Conservation (phyloP, 2,797 vertebrate genomes). For the Euphonia xanthogaster region DNA sequence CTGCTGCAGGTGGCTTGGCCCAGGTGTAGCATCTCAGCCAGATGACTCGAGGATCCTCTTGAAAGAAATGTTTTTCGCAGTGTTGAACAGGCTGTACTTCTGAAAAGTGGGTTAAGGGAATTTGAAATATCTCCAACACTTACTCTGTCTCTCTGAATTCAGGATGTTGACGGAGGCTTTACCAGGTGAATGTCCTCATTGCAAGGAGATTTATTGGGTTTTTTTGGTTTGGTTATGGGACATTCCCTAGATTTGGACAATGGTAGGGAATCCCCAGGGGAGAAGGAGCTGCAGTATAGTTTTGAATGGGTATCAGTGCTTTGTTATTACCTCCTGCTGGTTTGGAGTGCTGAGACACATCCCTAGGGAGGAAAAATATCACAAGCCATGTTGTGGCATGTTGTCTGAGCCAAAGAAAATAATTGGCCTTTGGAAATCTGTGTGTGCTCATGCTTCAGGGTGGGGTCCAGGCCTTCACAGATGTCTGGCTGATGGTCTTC, state of each 20-base stretch:
- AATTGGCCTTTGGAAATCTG: not conserved
- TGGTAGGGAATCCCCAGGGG: not conserved
- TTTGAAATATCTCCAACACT: not conserved
- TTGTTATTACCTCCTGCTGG: not conserved
- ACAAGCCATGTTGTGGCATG: not conserved
- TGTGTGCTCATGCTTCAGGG: rapidly evolving
- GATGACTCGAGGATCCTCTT: not conserved
- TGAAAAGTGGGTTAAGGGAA: not conserved
- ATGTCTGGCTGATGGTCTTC: not conserved
- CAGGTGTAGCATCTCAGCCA: not conserved
- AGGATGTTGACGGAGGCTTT: not conserved
- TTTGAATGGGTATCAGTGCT: not conserved
- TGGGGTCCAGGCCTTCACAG: not conserved
- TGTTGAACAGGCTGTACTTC: not conserved
- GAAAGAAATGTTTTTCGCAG: not conserved
- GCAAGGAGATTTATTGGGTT: not conserved
- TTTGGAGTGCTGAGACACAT: not conserved
- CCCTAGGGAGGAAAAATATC: not conserved
- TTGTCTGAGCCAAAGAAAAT: not conserved
- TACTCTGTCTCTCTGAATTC: not conserved
- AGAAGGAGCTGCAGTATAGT: not conserved
- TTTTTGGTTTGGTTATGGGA: not conserved
- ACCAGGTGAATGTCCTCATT: not conserved
- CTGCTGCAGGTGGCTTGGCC: not conserved
- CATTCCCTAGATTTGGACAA: not conserved